phyloP scores from a whole-genome alignment of 2,888 invertebrate species.

The Amiota communis region DNA sequence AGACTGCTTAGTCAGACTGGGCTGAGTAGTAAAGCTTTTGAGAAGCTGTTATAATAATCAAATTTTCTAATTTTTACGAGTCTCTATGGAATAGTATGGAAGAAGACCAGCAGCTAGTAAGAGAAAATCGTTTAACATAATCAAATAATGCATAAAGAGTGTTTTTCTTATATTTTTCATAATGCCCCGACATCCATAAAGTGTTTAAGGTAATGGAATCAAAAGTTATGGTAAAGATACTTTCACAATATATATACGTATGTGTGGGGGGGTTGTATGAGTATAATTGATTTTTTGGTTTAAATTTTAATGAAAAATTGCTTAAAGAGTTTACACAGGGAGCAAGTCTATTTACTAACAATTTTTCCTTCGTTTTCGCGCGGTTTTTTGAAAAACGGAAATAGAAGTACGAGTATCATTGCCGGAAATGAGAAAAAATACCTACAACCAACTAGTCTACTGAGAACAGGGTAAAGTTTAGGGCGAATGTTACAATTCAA shows the following conservation, averaged over 20 bases:
- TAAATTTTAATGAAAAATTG: conserved; percentile 15
- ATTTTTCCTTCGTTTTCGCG: too few species aligned
- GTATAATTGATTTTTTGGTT: conserved; percentile 56
- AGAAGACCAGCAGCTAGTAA: conserved; percentile 5
- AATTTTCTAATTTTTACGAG: conserved; percentile 69
- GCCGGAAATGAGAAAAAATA: conserved; percentile 15
- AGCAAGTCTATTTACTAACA: background rate
- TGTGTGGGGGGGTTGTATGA: conserved; percentile 22
- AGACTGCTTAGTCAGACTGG: conserved; percentile 38
- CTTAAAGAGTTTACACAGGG: conserved; percentile 13
- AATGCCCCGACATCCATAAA: too few species aligned
- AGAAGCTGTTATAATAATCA: conserved; percentile 64
- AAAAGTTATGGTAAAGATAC: too few species aligned
- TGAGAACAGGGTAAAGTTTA: background rate
- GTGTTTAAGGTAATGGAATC: too few species aligned
- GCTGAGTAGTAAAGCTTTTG: conserved; percentile 30
- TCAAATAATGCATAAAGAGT: conserved; percentile 53
- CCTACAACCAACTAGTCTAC: conserved; percentile 20
- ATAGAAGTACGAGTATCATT: conserved; percentile 3
- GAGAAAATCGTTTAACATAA: conserved; percentile 39
- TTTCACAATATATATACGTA: too few species aligned
- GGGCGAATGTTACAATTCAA: too few species aligned
- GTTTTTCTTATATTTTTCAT: conserved; percentile 7
- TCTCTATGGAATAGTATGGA: conserved; percentile 51
- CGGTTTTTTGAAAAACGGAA: background rate